phyloP scores from a whole-genome alignment of 2,888 invertebrate genomes.

The Phragmatobia fuliginosa region DNA sequence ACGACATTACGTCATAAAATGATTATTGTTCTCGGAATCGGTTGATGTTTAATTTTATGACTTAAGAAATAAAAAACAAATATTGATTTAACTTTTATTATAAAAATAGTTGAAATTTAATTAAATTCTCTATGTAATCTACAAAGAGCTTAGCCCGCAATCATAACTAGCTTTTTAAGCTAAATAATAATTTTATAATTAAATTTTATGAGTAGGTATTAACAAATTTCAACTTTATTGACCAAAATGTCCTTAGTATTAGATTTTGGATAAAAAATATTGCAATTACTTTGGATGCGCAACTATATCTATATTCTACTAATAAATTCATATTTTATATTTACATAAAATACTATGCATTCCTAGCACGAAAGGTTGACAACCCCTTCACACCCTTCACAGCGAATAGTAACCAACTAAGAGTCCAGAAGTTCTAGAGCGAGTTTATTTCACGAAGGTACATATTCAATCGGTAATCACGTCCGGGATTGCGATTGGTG shows the following conservation, averaged over 20 bases:
- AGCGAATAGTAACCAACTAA: background rate
- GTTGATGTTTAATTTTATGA: no score
- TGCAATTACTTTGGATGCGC: background rate
- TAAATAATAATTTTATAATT: conserved; percentile 49
- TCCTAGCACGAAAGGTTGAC: background rate
- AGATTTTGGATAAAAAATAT: background rate
- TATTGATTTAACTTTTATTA: conserved; percentile 70
- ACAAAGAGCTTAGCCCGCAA: conserved; percentile 77
- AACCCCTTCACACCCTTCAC: background rate
- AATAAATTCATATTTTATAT: background rate
- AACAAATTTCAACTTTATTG: conserved; percentile 4
- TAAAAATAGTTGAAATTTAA: conserved; percentile 83
- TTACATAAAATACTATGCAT: background rate
- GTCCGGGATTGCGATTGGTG: no score
- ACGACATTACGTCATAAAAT: no score
- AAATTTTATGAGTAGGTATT: conserved; percentile 13
- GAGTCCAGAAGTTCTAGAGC: background rate
- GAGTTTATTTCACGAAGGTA: no score
- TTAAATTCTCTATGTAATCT: conserved; percentile 72
- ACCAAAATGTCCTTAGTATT: background rate
- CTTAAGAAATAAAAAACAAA: conserved; percentile 1
- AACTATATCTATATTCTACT: background rate
- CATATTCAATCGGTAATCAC: no score
- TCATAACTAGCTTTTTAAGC: conserved; percentile 79
- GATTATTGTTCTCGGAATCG: no score